Base-by-base conservation (phyloP, 2,888 invertebrate species). In the Notodromas monacha region DNA sequence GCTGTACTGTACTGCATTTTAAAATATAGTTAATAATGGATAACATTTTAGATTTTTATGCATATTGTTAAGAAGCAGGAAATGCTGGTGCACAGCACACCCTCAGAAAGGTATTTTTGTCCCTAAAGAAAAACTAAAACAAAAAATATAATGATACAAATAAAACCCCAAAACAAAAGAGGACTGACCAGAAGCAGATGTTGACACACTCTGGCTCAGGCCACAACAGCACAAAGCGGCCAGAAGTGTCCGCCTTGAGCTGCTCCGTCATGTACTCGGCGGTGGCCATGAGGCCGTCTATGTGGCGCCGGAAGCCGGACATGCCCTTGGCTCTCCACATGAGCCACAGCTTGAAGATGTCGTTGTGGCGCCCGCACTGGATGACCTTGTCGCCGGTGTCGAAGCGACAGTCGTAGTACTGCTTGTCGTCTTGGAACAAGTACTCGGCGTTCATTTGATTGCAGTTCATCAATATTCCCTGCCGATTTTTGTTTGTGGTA, bases 331-430 rank as follows among this genome's bases (percentile, higher is more conserved):
- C 74, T 40, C 89, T 65, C 92, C 96, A 96, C 55, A 86, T 81
- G 39, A 96, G 58, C 96, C 96, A 96, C 49, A 96, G 60, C 54
- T 96, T 96, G 61, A 96, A 96, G 48, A 96, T 73, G 46, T 96
- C 96, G 47, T 92, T 92, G 52, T 92, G 92, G 4, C 96, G 64
- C 1, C 96, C 96, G 48, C 96, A 96, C 53, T 96, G 92, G 46
- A 96, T 89, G 26, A 92, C 86, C 53, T 92, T 92, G 55, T 96
- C 92, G 0, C 96, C 96, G 2, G 92, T 96, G 54, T 96, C 96
- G 51, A 66, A 96, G 38, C 65, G 63, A 4, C 81, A 68, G 52
- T 96, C 92, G 49, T 96, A 96, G n/a, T n/a, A n/a, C 40, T 89
- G 66, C 55, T 96, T 96, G 57, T 96, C 96, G 39, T 77, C 79